A percentile compares a stretch with the other conserved stretches of the same genome.
Conservation (phyloP, 2,888 invertebrate genomes). For the Dendrolimus houi region DNA sequence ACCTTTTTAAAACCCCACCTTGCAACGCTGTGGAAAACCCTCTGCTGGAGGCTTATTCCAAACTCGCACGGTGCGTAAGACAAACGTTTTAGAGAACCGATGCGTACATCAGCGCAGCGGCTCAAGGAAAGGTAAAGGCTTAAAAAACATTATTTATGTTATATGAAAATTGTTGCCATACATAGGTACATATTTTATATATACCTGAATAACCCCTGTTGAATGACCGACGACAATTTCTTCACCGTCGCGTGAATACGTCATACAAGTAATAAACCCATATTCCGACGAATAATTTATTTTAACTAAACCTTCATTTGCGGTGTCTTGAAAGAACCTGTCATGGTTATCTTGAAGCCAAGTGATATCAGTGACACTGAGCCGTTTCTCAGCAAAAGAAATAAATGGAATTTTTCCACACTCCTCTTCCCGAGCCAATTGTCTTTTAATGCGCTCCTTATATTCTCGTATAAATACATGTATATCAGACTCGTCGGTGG, state of each 20-base stretch:
- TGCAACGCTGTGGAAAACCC: too few relatives aligned
- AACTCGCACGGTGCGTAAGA: too few relatives aligned
- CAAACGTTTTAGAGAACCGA: too few relatives aligned
- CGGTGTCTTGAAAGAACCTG: constrained; percentile 43
- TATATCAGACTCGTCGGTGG: constrained; percentile 39
- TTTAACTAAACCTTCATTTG: constrained; percentile 29
- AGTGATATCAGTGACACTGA: constrained; percentile 19
- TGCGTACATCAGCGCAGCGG: too few relatives aligned
- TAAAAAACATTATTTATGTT: not conserved
- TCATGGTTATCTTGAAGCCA: constrained; percentile 49
- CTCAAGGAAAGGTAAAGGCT: too few relatives aligned
- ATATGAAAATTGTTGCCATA: not conserved
- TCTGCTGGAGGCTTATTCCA: too few relatives aligned
- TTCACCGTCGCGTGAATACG: constrained; percentile 58
- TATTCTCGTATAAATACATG: constrained; percentile 41
- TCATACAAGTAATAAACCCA: constrained; percentile 47
- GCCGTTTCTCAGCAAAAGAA: constrained; percentile 40
- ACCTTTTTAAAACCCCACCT: too few relatives aligned
- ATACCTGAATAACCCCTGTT: constrained; percentile 73
- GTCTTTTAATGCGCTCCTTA: constrained; percentile 33
- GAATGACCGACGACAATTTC: constrained; percentile 63
- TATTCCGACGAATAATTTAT: constrained; percentile 36
- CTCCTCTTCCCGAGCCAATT: constrained; percentile 29
- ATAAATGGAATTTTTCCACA: constrained; percentile 22
- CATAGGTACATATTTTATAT: not conserved